These are phyloP conservation scores for Antennarius striatus DNA, from an alignment of 2,113 vertebrate genomes.

Conservation along the genomic window DNA sequence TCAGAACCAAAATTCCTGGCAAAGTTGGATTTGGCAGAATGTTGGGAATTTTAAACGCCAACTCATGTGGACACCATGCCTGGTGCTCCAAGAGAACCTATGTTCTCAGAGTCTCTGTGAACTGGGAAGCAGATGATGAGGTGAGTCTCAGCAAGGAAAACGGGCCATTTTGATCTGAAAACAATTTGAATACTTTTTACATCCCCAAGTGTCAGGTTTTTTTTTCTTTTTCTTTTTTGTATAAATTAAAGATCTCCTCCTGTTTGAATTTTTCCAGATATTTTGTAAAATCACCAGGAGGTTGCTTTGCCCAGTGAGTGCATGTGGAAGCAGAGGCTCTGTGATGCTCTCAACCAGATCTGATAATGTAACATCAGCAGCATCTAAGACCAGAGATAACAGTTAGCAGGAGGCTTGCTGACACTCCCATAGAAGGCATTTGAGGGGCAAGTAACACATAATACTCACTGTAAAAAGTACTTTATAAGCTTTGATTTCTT, in stretches of 20 bases:
- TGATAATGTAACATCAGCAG: conserved; percentile 21
- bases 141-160: conserved; percentile 1
- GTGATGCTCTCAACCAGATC: not conserved
- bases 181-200: not conserved
- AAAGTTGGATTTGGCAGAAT: conserved; percentile 58
- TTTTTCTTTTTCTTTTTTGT: not conserved
- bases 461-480: not conserved
- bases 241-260: not conserved
- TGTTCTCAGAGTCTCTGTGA: conserved; percentile 11
- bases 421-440: not conserved
- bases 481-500: no score
- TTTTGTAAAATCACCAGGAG: conserved; percentile 14
- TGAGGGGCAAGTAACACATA: not conserved
- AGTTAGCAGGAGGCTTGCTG: conserved; percentile 1
- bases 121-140: conserved; percentile 2
- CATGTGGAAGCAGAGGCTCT: conserved; percentile 13
- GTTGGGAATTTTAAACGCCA: conserved; percentile 55
- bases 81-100: conserved; percentile 9
- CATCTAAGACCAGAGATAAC: conserved; percentile 17
- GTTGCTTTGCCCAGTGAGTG: not conserved
- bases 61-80: conserved; percentile 29
- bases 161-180: not conserved
- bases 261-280: not conserved
- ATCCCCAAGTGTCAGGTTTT: not conserved
- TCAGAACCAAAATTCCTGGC: conserved; percentile 57